These are phyloP conservation scores for Rhabdomys dilectus DNA, from an alignment of 2,113 vertebrate species.

Conservation along the genomic window DNA sequence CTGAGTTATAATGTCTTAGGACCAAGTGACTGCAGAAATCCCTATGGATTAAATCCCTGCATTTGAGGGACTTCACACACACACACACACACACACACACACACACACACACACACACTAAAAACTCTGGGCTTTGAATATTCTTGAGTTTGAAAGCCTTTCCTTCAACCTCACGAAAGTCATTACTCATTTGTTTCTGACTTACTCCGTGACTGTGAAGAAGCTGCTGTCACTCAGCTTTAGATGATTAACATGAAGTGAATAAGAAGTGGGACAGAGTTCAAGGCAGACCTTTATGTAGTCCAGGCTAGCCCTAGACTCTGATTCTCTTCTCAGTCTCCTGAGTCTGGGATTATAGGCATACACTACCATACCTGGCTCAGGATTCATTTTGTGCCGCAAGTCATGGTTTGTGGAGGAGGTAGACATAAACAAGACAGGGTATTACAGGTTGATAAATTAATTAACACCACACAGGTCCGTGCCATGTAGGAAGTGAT, in stretches of 20 bases:
- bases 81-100: neutral
- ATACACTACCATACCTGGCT: neutral
- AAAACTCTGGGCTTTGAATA: neutral
- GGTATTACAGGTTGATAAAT: neutral
- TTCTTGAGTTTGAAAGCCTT: constrained; percentile 20
- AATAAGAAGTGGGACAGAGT: neutral
- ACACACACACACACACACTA: neutral
- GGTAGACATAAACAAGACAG: neutral
- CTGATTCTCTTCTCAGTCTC: neutral
- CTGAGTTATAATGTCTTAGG: neutral
- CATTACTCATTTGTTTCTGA: constrained; percentile 1
- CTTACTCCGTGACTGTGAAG: neutral
- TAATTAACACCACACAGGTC: constrained; percentile 14
- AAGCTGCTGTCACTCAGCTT: neutral
- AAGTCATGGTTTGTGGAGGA: constrained; percentile 25
- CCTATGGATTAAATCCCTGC: neutral
- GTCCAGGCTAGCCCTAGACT: neutral
- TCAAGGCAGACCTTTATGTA: neutral
- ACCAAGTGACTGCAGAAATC: neutral
- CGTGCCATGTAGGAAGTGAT: neutral
- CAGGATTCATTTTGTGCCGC: neutral
- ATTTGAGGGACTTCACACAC: neutral
- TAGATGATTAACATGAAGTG: constrained; percentile 41
- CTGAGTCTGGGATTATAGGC: neutral
- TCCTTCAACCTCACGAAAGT: neutral